Evolutionary conservation across 2,113 vertebrate species (phyloP), one percentile per base, ranked within the genome.

Genomic region (Blennius ocellaris): DNA sequence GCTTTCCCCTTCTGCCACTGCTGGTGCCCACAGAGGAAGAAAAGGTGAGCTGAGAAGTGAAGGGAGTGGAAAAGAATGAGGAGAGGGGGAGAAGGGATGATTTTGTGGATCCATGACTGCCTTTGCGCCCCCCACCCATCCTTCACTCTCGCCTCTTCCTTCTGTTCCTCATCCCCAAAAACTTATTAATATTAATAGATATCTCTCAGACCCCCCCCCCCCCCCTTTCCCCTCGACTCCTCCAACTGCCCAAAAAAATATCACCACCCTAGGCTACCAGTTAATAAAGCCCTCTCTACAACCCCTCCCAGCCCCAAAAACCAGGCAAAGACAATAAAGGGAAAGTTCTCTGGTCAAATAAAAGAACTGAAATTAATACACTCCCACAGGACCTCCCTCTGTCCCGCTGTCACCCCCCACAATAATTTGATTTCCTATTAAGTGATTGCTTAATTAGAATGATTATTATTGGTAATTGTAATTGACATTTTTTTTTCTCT

Each of bases 391-490:
- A 88, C 50, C 21, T 61, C 68, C 87, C 79, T 84, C 84, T 64
- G 76, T 78, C 85, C 85, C 80, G 71, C 87, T 75, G 84, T 83
- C 83, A 78, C 83, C 82, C 78, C 73, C 72, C 87, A 81, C 82
- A 87, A 92, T 93, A 89, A 94, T 93, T 93, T 90, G 76, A 93
- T 93, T 93, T 93, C 79, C 87, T 88, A 90, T 92, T 92, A 93
- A 93, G 92, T 93, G 90, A 93, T 87, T 94, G 87, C 89, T 94
- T 94, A 90, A 94, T 94, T 94, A 93, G 87, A 89, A 94, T 92
- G 87, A 91, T 86, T 90, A 92, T 93, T 92, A 92, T 87, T 93
- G 86, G 89, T 92, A 91, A 93, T 93, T 94, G 91, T 85, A 91
- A 93, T 87, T 92, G 87, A 88, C 86, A 67, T 90, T 87, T 88